Percentiles rank a stretch among this genome's conserved stretches.
These are phyloP conservation scores for Rhombomys opimus DNA, from an alignment of 2,113 vertebrate species.

Conservation along the genomic window DNA sequence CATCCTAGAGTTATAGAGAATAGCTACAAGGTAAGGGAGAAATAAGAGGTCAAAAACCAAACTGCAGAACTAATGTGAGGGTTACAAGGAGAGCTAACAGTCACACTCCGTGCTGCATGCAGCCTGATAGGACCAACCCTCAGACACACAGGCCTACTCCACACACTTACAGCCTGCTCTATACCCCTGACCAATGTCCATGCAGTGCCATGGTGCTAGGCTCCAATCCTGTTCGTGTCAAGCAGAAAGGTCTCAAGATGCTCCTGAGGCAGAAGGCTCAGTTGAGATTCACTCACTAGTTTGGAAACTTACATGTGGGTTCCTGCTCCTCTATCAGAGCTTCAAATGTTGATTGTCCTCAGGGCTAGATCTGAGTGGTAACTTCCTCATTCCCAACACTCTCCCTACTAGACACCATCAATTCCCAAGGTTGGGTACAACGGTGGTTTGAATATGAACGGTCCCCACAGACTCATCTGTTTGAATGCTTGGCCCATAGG, in stretches of 20 bases:
- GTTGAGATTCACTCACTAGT: background rate
- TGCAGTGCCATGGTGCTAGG: fast-evolving
- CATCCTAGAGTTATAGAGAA: background rate
- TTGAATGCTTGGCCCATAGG: no score
- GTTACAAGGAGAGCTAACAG: background rate
- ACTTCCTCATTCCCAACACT: background rate
- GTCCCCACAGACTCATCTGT: no score
- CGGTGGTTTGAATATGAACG: no score
- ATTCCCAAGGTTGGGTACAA: background rate
- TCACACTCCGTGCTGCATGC: no score
- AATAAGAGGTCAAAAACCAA: background rate
- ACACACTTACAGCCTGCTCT: fast-evolving
- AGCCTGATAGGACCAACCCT: background rate
- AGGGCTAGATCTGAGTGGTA: background rate
- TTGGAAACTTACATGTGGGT: background rate
- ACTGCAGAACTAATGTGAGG: background rate
- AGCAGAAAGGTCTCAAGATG: background rate
- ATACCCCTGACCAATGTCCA: background rate
- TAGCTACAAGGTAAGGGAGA: background rate
- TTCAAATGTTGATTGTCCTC: background rate
- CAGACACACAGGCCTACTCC: background rate
- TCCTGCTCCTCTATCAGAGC: background rate
- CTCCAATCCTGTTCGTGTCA: fast-evolving
- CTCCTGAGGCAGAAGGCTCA: no score
- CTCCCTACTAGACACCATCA: background rate